Conservation (phyloP, 2,888 invertebrate genomes). For the Ectemnius lituratus region DNA sequence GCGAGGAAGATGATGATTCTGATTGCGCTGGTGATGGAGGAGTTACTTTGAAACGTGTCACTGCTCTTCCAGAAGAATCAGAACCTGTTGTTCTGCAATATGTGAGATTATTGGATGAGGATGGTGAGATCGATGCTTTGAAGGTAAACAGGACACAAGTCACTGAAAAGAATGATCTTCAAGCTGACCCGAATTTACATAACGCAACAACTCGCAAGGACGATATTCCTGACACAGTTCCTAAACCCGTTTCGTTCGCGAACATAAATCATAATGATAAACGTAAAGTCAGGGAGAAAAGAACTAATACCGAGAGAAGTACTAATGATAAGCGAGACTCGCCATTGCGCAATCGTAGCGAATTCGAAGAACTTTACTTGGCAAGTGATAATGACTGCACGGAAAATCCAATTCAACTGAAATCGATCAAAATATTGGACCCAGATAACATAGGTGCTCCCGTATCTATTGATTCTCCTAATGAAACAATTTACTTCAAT, state of each 20-base stretch:
- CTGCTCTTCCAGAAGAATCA: conserved; percentile 60
- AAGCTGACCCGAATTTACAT: conserved; percentile 3
- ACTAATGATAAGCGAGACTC: conserved; percentile 30
- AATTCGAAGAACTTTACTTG: conserved; percentile 71
- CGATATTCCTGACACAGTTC: neutral
- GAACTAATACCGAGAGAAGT: conserved; percentile 13
- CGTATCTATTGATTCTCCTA: neutral
- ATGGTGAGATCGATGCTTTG: conserved; percentile 45
- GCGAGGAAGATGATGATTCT: conserved; percentile 65
- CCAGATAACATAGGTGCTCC: conserved; percentile 65
- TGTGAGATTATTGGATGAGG: conserved; percentile 68
- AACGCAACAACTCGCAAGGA: neutral
- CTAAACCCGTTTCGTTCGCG: neutral
- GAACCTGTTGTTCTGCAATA: conserved; percentile 70
- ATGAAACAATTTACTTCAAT: neutral
- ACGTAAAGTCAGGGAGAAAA: conserved; percentile 36
- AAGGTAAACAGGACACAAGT: conserved; percentile 1
- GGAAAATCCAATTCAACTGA: conserved; percentile 70
- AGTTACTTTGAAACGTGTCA: conserved; percentile 65
- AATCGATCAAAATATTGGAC: conserved; percentile 71
- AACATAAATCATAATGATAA: conserved; percentile 17
- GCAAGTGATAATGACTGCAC: conserved; percentile 71
- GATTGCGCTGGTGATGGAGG: conserved; percentile 68
- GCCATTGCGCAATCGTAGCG: conserved; percentile 44
- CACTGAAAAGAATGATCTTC: conserved; percentile 15